phyloP scores from a whole-genome alignment of 2,797 vertebrate genomes.

The Scyliorhinus canicula region DNA sequence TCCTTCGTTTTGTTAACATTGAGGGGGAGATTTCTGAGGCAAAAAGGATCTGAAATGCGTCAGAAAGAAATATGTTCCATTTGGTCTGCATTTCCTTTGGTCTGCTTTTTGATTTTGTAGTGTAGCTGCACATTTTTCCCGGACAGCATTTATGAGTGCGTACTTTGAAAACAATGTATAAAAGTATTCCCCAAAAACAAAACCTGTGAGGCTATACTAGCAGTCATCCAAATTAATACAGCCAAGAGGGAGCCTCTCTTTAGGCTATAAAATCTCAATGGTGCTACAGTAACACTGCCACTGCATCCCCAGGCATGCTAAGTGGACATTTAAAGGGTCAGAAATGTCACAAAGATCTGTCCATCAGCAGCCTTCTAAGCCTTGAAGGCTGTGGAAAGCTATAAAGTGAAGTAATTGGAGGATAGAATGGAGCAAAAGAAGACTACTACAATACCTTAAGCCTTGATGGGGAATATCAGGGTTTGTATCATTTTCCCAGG shows the following conservation, averaged over 20 bases:
- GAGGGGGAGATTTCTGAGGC: not conserved
- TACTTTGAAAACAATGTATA: not conserved
- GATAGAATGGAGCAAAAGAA: not conserved
- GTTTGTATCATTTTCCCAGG: not conserved
- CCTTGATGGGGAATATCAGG: not conserved
- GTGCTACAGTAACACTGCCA: not conserved
- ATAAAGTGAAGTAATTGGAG: not conserved
- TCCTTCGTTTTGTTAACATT: no score
- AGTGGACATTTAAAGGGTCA: not conserved
- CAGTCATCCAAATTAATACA: not conserved
- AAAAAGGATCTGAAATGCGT: not conserved
- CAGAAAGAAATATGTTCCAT: not conserved
- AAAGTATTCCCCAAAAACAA: not conserved
- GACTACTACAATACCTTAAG: not conserved
- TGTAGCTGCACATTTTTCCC: not conserved
- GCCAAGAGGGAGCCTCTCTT: not conserved
- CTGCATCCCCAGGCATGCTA: no score
- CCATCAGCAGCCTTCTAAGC: not conserved
- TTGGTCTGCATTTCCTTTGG: not conserved
- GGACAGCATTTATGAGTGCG: not conserved
- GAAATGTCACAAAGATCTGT: no score
- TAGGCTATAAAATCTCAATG: not conserved
- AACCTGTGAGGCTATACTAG: not conserved
- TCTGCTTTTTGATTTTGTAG: not conserved
- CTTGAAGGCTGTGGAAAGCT: not conserved